A percentile compares a stretch with the other conserved stretches of the same genome.
Evolutionary conservation across 2,797 vertebrate genomes (phyloP).

Genomic region (Sebastes vulpes): DNA sequence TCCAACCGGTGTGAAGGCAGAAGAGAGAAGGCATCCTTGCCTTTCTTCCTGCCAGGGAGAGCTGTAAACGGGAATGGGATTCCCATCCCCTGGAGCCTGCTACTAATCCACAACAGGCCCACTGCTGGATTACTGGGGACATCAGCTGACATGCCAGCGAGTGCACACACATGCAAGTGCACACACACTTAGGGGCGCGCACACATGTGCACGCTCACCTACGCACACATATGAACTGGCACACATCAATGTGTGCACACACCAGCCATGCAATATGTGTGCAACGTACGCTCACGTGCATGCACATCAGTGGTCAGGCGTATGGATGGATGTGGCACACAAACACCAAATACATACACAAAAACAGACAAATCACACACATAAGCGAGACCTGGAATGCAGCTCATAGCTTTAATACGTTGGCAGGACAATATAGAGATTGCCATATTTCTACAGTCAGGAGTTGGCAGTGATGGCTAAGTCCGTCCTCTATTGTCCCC

Average conservation of each 20-base stretch:
- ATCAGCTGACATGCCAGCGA: conserved; percentile 86
- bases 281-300: conserved; percentile 23
- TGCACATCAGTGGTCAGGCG: conserved; percentile 38
- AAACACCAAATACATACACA: conserved; percentile 13
- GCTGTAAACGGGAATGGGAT: conserved; percentile 87
- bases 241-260: conserved; percentile 25
- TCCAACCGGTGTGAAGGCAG: conserved; percentile 81
- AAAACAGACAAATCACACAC: conserved; percentile 50
- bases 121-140: conserved; percentile 86
- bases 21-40: conserved; percentile 79
- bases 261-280: conserved; percentile 39
- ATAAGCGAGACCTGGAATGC: conserved; percentile 67
- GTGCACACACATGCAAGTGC: conserved; percentile 54
- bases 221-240: conserved; percentile 18
- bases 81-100: conserved; percentile 86
- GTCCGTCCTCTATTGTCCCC: conserved; percentile 68
- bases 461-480: conserved; percentile 72
- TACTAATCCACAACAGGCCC: conserved; percentile 87
- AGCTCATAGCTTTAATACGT: conserved; percentile 68
- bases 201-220: conserved; percentile 37
- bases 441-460: conserved; percentile 76
- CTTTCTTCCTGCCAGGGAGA: conserved; percentile 84
- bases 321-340: not conserved
- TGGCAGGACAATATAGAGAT: conserved; percentile 80
- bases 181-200: conserved; percentile 14